These are phyloP conservation scores for Agrotis puta DNA, from an alignment of 2,888 invertebrate genomes.

Conservation along the genomic window DNA sequence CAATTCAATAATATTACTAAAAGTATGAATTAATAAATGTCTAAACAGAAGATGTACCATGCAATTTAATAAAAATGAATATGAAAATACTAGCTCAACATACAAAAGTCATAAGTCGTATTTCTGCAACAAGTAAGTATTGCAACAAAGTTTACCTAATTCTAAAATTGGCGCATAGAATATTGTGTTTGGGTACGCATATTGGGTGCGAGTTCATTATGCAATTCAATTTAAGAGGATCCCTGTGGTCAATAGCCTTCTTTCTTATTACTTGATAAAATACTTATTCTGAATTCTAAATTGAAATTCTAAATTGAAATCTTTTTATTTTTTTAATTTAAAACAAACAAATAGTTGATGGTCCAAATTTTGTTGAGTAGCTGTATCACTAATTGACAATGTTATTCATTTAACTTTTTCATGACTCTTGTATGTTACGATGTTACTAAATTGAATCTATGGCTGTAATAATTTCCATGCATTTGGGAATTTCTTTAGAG, in stretches of 20 bases:
- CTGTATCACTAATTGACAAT: background rate
- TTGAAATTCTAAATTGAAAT: too few species aligned
- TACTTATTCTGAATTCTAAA: background rate
- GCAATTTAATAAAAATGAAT: slow-evolving; percentile 37
- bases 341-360: background rate
- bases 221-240: too few species aligned
- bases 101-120: slow-evolving; percentile 51
- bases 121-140: background rate
- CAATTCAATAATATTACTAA: background rate
- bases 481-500: slow-evolving; percentile 22
- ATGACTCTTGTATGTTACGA: slow-evolving; percentile 58
- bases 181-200: background rate
- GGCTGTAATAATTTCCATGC: slow-evolving; percentile 51
- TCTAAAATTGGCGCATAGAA: background rate
- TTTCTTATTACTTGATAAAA: background rate
- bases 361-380: background rate
- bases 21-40: slow-evolving; percentile 9
- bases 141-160: background rate
- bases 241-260: background rate
- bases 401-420: background rate
- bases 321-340: background rate
- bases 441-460: slow-evolving; percentile 38
- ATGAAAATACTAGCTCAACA: slow-evolving; percentile 27
- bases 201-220: background rate
- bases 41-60: slow-evolving; percentile 48